Conservation (phyloP, 35 echinoderm and acorn worm species). For the Heliocidaris erythrogramma region DNA sequence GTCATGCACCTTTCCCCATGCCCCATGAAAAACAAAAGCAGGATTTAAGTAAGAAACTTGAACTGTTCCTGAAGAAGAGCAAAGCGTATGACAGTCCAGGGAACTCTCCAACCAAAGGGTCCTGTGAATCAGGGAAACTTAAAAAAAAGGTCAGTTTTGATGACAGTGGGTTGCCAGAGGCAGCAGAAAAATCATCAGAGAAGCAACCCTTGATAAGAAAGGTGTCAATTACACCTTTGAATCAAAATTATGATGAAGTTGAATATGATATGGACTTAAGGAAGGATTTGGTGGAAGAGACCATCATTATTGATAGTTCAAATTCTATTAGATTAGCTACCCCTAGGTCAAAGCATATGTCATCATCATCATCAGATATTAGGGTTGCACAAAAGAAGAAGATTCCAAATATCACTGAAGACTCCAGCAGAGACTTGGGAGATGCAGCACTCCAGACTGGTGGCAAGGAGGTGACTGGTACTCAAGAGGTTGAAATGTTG, state of each 20-base stretch:
- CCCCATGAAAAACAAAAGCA: slow-evolving; percentile 41
- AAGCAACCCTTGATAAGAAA: neutral
- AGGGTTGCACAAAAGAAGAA: neutral
- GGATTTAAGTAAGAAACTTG: slow-evolving; percentile 44
- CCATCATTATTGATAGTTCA: slow-evolving; percentile 6
- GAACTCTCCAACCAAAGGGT: slow-evolving; percentile 22
- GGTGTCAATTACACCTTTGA: slow-evolving; percentile 28
- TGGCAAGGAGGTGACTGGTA: neutral
- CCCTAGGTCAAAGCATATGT: neutral
- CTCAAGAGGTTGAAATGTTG: neutral
- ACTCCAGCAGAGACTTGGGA: neutral
- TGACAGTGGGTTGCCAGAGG: neutral
- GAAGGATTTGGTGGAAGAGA: slow-evolving; percentile 16
- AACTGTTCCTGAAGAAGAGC: slow-evolving; percentile 26
- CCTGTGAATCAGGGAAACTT: slow-evolving; percentile 25
- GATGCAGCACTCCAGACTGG: neutral
- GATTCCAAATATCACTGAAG: neutral
- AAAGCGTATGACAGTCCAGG: slow-evolving; percentile 38
- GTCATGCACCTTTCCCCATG: neutral
- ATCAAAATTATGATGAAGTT: slow-evolving; percentile 28
- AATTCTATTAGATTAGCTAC: slow-evolving; percentile 37
- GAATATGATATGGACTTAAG: slow-evolving; percentile 10
- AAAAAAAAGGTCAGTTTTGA: slow-evolving; percentile 46
- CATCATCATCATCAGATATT: neutral
- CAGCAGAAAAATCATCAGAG: neutral